Conservation (phyloP, 1,140 invertebrate genomes). For the Rhyzopertha dominica region DNA sequence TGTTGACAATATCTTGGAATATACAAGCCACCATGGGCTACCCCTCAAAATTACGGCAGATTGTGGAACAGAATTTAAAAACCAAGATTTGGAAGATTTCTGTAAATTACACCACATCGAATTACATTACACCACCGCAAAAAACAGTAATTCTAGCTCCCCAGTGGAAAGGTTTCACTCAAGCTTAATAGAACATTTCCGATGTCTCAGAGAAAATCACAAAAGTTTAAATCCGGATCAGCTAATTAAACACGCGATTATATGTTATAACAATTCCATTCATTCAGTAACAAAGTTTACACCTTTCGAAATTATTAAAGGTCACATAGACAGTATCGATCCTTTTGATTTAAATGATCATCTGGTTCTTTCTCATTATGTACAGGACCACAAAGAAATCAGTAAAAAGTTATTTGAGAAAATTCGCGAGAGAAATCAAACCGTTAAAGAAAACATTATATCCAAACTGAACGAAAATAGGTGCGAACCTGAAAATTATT, state of each 20-base stretch:
- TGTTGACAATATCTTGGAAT: slow-evolving; percentile 18
- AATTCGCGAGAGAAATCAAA: too few relatives aligned
- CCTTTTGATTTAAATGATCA: too few relatives aligned
- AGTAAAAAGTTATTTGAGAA: too few relatives aligned
- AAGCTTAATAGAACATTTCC: slow-evolving; percentile 27
- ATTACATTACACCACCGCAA: slow-evolving; percentile 3
- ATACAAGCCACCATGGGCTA: slow-evolving; percentile 18
- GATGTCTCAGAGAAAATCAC: slow-evolving; percentile 17
- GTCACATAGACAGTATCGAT: slow-evolving; percentile 6
- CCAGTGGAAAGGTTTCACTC: slow-evolving; percentile 25
- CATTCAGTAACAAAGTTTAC: slow-evolving; percentile 19
- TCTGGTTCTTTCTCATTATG: too few relatives aligned
- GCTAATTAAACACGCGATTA: slow-evolving; percentile 11
- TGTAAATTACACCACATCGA: too few relatives aligned
- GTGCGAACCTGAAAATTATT: too few relatives aligned
- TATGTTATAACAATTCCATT: slow-evolving; percentile 27
- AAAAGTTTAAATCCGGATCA: slow-evolving; percentile 14
- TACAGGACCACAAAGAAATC: too few relatives aligned
- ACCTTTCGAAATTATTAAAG: slow-evolving; percentile 14
- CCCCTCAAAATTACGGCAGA: slow-evolving; percentile 22
- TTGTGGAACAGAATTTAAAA: slow-evolving; percentile 22
- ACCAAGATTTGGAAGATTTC: slow-evolving; percentile 14
- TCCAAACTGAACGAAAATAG: too few relatives aligned
- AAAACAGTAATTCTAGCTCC: slow-evolving; percentile 24
- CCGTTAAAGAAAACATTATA: too few relatives aligned